These are phyloP conservation scores for Danionella dracula DNA, from an alignment of 2,797 vertebrate species.

Conservation along the genomic window DNA sequence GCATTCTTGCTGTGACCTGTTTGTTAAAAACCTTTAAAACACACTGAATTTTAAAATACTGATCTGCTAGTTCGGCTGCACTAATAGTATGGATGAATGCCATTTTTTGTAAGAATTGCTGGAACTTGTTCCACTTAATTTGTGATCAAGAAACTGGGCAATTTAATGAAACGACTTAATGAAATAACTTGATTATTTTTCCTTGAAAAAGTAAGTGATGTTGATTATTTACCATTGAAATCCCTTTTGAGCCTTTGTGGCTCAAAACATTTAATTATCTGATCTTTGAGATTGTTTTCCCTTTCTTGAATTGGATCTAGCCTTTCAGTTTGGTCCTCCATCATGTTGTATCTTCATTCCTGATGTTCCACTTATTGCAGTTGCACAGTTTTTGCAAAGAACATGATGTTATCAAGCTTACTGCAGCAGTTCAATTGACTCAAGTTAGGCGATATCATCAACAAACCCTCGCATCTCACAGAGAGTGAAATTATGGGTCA, in stretches of 20 bases:
- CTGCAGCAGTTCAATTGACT: background rate
- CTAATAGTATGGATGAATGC: too few species aligned
- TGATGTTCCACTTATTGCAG: constrained; percentile 6
- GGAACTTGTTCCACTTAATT: too few species aligned
- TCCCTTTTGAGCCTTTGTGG: too few species aligned
- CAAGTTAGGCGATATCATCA: constrained; percentile 13
- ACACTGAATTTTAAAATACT: too few species aligned
- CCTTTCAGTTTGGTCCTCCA: background rate
- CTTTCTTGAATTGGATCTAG: background rate
- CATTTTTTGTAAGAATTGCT: too few species aligned
- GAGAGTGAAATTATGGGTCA: constrained; percentile 24
- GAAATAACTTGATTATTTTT: too few species aligned
- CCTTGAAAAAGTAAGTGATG: too few species aligned
- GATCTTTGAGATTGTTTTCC: background rate
- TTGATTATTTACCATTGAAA: too few species aligned
- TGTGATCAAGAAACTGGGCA: too few species aligned
- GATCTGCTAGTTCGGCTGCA: too few species aligned
- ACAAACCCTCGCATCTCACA: constrained; percentile 1
- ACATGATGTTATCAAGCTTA: constrained; percentile 17
- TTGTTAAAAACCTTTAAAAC: background rate
- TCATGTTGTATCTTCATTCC: background rate
- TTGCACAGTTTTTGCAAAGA: constrained; percentile 19
- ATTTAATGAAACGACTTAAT: too few species aligned
- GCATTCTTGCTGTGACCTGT: background rate
- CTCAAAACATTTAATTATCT: background rate